A percentile compares a stretch with the other conserved stretches of the same genome.
Conservation (phyloP, 1,140 invertebrate species). For the Drosophila varians region DNA sequence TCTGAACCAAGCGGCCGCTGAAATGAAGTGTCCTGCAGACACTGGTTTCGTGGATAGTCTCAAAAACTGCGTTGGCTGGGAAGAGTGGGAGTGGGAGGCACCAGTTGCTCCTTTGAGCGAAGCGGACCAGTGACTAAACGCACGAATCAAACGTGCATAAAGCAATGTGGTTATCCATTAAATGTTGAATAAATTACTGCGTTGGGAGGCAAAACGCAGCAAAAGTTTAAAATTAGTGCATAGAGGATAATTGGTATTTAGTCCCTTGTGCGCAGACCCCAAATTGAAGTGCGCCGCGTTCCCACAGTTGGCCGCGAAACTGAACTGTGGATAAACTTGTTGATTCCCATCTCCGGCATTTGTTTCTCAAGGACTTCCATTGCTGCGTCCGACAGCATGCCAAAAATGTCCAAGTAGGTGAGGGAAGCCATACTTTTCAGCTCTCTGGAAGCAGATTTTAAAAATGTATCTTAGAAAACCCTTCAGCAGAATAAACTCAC, state of each 20-base stretch:
- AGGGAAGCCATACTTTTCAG: constrained; percentile 86
- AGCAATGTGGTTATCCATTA: constrained; percentile 39
- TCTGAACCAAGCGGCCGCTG: constrained; percentile 46
- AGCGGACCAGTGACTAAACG: constrained; percentile 38
- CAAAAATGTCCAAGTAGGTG: constrained; percentile 90
- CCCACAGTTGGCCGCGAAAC: constrained; percentile 95
- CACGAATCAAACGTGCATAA: constrained; percentile 13
- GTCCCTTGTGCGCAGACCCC: constrained; percentile 93
- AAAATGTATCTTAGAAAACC: not conserved
- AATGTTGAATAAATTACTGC: constrained; percentile 49
- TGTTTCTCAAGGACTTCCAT: constrained; percentile 85
- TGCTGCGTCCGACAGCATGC: constrained; percentile 87
- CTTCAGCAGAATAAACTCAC: constrained; percentile 83
- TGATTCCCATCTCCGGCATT: constrained; percentile 85
- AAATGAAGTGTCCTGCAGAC: constrained; percentile 50
- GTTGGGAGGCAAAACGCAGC: constrained; percentile 35
- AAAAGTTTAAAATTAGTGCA: constrained; percentile 10
- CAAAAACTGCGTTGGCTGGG: constrained; percentile 64
- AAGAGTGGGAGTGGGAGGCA: constrained; percentile 65
- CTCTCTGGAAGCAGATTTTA: constrained; percentile 83
- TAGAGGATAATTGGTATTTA: constrained; percentile 64
- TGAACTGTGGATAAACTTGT: constrained; percentile 87
- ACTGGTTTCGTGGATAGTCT: constrained; percentile 60
- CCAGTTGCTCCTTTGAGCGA: constrained; percentile 55
- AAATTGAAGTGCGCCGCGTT: constrained; percentile 92